Conservation (phyloP, 2,113 vertebrate species). For the Monopterus albus region DNA sequence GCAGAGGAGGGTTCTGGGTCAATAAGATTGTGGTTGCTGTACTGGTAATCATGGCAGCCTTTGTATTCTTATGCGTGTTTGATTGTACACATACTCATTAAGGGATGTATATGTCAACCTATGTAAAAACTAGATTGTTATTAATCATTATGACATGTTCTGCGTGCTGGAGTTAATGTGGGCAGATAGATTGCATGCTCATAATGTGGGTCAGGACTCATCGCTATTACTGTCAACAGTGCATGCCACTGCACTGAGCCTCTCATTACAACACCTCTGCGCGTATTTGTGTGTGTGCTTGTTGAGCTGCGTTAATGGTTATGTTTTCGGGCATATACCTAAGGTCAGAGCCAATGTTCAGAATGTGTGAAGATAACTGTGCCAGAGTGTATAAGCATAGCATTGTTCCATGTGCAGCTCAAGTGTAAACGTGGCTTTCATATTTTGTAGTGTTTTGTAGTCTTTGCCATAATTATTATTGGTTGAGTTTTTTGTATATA, state of each 20-base stretch:
- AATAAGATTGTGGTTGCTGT: constrained; percentile 25
- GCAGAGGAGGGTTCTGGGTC: constrained; percentile 22
- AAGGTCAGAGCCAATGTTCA: constrained; percentile 15
- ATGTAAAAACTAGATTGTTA: not conserved
- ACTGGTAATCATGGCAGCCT: not conserved
- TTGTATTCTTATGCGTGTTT: constrained; percentile 9
- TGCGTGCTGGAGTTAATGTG: not conserved
- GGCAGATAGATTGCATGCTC: constrained; percentile 4
- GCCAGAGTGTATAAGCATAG: constrained; percentile 12
- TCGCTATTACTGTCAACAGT: constrained; percentile 6
- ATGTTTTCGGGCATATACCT: not conserved
- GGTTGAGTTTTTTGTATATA: not conserved
- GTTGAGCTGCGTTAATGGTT: not conserved
- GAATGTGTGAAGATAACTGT: constrained; percentile 9
- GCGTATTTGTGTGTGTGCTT: not conserved
- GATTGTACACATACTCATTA: not conserved
- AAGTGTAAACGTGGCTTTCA: not conserved
- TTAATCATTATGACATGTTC: not conserved
- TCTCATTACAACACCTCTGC: not conserved
- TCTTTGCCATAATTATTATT: not conserved
- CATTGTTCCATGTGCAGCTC: not conserved
- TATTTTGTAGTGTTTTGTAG: not conserved
- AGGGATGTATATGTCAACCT: not conserved
- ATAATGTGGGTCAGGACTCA: constrained; percentile 10
- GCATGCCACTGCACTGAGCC: constrained; percentile 10